phyloP scores from a whole-genome alignment of 1,140 invertebrate genomes.

The Eumeta japonica region DNA sequence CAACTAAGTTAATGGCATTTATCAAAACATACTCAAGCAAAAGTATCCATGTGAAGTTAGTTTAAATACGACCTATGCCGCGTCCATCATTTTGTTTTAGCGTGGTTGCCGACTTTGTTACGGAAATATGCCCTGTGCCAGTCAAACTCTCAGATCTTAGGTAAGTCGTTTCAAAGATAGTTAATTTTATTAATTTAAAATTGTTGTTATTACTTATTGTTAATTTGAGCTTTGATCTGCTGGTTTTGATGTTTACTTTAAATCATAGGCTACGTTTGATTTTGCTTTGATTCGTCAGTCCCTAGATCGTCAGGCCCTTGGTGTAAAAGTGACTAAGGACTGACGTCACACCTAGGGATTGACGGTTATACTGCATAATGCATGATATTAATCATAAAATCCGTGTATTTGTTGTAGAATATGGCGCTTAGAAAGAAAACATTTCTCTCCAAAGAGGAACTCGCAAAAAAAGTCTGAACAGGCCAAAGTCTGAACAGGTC shows the following conservation, averaged over 20 bases:
- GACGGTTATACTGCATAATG: conserved; percentile 5
- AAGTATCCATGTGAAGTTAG: too few relatives aligned
- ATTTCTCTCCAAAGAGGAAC: too few relatives aligned
- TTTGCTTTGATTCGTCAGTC: conserved; percentile 11
- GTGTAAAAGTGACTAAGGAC: conserved; percentile 9
- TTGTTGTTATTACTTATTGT: conserved; percentile 7
- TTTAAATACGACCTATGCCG: too few relatives aligned
- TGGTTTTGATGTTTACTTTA: conserved; percentile 8
- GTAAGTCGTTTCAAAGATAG: conserved; percentile 11
- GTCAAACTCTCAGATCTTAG: too few relatives aligned
- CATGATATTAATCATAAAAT: conserved; percentile 7
- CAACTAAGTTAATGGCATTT: too few relatives aligned
- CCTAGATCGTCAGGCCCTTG: conserved; percentile 13
- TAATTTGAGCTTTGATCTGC: conserved; percentile 8
- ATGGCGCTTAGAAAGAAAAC: conserved; percentile 11
- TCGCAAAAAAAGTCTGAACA: too few relatives aligned
- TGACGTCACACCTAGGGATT: conserved; percentile 6
- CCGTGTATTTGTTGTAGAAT: conserved; percentile 9
- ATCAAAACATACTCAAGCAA: too few relatives aligned
- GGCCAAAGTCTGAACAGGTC: too few relatives aligned
- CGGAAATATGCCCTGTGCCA: too few relatives aligned
- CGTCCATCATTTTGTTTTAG: too few relatives aligned
- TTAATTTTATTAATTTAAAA: too few relatives aligned
- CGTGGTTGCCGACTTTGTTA: too few relatives aligned
- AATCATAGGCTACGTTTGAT: conserved; percentile 9